Evolutionary conservation across 2,888 invertebrate genomes (phyloP).

Genomic region (Coleophora flavipennella): DNA sequence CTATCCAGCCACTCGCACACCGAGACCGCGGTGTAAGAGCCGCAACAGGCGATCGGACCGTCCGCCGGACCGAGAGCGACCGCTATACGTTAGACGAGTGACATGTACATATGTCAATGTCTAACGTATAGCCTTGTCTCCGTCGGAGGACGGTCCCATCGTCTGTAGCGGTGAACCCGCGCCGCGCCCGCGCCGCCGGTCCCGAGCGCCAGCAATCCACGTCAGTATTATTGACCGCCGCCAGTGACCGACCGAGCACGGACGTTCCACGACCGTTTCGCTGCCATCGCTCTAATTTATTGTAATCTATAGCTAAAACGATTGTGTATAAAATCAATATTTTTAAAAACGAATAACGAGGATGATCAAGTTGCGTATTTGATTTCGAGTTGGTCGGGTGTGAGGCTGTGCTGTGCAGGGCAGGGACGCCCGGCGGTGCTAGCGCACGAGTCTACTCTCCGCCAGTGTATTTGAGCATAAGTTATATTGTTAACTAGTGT

Average conservation of each 20-base stretch:
- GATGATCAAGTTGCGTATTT: constrained; percentile 43
- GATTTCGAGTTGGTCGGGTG: constrained; percentile 38
- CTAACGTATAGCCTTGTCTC: no score
- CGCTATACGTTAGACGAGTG: neutral
- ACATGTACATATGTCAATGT: no score
- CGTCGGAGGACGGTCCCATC: no score
- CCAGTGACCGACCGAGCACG: constrained; percentile 14
- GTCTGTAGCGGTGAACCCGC: no score
- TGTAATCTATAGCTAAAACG: constrained; percentile 37
- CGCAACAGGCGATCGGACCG: constrained; percentile 20
- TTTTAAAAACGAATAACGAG: constrained; percentile 37
- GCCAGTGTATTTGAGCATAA: constrained; percentile 50
- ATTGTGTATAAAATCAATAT: constrained; percentile 53
- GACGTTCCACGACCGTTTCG: constrained; percentile 33
- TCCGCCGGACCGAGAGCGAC: constrained; percentile 16
- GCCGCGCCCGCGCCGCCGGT: no score
- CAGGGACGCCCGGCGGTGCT: constrained; percentile 13
- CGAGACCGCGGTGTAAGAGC: constrained; percentile 89
- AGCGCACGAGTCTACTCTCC: constrained; percentile 28
- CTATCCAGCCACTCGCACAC: constrained; percentile 95
- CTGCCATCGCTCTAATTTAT: constrained; percentile 47
- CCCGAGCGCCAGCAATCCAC: neutral
- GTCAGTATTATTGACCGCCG: constrained; percentile 10
- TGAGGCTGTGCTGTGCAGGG: constrained; percentile 16
- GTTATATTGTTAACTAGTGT: constrained; percentile 72